These are phyloP conservation scores for Odontamblyopus rebecca DNA, from an alignment of 2,797 vertebrate genomes.

Conservation along the genomic window DNA sequence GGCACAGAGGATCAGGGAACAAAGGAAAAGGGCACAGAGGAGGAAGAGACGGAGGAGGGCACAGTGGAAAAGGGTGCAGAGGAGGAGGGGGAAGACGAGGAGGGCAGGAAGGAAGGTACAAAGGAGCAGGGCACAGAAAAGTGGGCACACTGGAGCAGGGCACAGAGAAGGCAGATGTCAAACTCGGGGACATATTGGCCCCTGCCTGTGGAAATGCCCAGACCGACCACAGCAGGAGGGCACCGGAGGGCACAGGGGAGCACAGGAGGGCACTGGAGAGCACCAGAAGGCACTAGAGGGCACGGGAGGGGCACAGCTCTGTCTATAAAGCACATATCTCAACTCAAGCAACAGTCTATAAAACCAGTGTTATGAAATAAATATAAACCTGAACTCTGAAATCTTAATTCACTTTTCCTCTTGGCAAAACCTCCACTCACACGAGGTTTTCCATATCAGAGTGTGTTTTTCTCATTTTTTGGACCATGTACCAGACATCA, in stretches of 20 bases:
- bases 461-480: conserved; percentile 38
- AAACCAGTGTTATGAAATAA: conserved; percentile 28
- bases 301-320: conserved; percentile 11
- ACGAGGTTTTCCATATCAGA: conserved; percentile 35
- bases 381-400: conserved; percentile 13
- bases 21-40: no score
- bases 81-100: no score
- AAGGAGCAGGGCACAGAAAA: no score
- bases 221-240: conserved; percentile 16
- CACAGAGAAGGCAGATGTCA: conserved; percentile 52
- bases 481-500: conserved; percentile 14
- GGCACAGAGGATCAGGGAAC: no score
- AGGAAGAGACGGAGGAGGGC: no score
- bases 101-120: no score
- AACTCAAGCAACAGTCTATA: conserved; percentile 1
- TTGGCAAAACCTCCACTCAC: conserved; percentile 15
- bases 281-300: no score
- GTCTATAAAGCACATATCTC: conserved; percentile 18
- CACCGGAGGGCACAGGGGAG: background rate
- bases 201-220: conserved; percentile 45
- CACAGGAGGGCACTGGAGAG: background rate
- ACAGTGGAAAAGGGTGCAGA: no score
- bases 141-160: conserved; percentile 2
- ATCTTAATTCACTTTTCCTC: conserved; percentile 22
- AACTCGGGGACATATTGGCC: conserved; percentile 47